phyloP scores from a whole-genome alignment of 2,888 invertebrate genomes.

The Beris chalybata region DNA sequence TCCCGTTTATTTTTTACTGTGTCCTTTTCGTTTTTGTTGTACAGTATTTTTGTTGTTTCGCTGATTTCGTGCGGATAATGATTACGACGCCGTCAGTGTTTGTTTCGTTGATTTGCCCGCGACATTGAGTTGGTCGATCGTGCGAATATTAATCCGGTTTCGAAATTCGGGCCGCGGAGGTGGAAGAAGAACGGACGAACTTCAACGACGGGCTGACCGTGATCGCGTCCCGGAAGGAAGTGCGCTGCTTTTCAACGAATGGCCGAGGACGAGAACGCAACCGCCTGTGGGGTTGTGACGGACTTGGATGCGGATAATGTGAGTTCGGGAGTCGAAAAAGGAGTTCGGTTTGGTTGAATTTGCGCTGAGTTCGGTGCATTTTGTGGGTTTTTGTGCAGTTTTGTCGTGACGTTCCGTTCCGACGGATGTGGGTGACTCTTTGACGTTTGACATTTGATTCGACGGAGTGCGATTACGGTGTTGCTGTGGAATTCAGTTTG shows the following conservation, averaged over 20 bases:
- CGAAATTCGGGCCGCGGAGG: too few relatives aligned
- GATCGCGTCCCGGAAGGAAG: too few relatives aligned
- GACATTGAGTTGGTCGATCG: neutral
- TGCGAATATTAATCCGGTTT: too few relatives aligned
- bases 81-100: neutral
- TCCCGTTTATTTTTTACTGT: too few relatives aligned
- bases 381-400: neutral
- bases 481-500: neutral
- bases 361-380: neutral
- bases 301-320: constrained; percentile 43
- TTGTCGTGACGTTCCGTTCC: neutral
- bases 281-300: constrained; percentile 48
- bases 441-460: constrained; percentile 15
- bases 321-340: constrained; percentile 12
- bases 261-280: constrained; percentile 45
- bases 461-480: constrained; percentile 20
- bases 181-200: too few relatives aligned
- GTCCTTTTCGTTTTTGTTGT: too few relatives aligned
- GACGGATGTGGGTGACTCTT: constrained; percentile 8
- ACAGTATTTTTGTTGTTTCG: too few relatives aligned
- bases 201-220: too few relatives aligned
- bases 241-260: constrained; percentile 32
- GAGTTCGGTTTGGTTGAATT: neutral
- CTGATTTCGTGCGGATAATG: too few relatives aligned
- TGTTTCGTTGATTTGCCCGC: neutral